A percentile compares a stretch with the other conserved stretches of the same genome.
These are phyloP conservation scores for Tachysurus fulvidraco DNA, from an alignment of 2,113 vertebrate genomes.

Conservation along the genomic window DNA sequence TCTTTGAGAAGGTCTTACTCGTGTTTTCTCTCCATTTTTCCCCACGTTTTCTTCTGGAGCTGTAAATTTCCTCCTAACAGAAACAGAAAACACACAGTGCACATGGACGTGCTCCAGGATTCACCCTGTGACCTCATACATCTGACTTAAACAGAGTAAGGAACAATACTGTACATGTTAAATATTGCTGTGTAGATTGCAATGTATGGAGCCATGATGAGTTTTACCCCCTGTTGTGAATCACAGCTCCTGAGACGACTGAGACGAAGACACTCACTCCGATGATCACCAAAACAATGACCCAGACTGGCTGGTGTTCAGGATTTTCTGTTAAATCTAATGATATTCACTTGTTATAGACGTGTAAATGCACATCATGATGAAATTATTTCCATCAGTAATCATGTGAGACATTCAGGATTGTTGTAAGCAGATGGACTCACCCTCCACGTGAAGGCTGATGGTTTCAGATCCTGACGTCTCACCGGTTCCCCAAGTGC, in stretches of 20 bases:
- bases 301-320: not conserved
- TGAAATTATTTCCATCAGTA: not conserved
- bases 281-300: not conserved
- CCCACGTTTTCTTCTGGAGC: not conserved
- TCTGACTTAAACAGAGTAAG: not conserved
- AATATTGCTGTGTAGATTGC: not conserved
- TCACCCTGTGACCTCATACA: not conserved
- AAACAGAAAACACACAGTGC: not conserved
- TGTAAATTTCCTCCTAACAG: not conserved
- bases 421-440: not conserved
- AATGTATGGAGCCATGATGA: not conserved
- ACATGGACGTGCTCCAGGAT: not conserved
- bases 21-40: not conserved
- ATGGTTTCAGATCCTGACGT: not conserved
- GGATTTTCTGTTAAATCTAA: not conserved
- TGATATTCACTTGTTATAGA: not conserved
- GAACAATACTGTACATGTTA: not conserved
- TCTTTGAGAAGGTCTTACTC: not conserved
- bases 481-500: not conserved
- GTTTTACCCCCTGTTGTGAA: constrained; percentile 23
- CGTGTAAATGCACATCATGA: not conserved
- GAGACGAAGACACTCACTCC: not conserved
- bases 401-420: not conserved
- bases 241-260: not conserved
- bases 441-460: constrained; percentile 3